Evolutionary conservation across 2,888 invertebrate genomes (phyloP), one percentile per base, ranked within the genome.

Genomic region (Napeogenes inachia): DNA sequence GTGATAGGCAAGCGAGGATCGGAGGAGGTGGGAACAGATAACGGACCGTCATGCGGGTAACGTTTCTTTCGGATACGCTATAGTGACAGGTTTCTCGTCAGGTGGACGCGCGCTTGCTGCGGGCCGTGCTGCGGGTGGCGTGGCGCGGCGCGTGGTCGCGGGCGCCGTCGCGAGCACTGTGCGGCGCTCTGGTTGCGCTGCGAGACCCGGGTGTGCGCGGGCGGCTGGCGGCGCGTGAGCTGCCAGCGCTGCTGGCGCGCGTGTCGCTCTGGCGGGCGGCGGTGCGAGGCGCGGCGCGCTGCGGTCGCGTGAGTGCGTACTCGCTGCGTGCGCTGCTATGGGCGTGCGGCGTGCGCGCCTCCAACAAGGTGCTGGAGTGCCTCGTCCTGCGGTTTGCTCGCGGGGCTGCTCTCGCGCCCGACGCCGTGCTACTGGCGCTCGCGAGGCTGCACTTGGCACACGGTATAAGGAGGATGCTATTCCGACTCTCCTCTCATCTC

Each of bases 361-460:
- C 93, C 94, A 94, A 94, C 83, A 94, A 94, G 94, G 85, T 94
- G 66, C 85, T 94, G 69, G 94, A 94, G 88, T 93, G 94, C 76
- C 84, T 94, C 61, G 93, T 94, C 68, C 84, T 94, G 70, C 85
- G 94, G 68, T 94, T 93, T 85, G 92, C 94, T 68, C 92, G 92
- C 75, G 68, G 68, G 61, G 65, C 56, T 57, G 8, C 55, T 45
- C 64, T 68, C 21, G 10, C 63, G 21, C 54, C 63, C 46, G 61
- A 47, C 64, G 60, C 67, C 59, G 65, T 55, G 64, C 59, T 68
- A 55, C 60, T 67, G 60, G 66, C 68, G 45, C 65, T 64, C 38
- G 71, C 72, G 13, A 56, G 73, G 10, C 78, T 85, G 66, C 83
- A 84, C 71, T 79, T 85, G 50, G 85, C 85, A 64, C 85, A 85